Conservation (phyloP, 2,113 vertebrate genomes). For the Chaetops frenatus region DNA sequence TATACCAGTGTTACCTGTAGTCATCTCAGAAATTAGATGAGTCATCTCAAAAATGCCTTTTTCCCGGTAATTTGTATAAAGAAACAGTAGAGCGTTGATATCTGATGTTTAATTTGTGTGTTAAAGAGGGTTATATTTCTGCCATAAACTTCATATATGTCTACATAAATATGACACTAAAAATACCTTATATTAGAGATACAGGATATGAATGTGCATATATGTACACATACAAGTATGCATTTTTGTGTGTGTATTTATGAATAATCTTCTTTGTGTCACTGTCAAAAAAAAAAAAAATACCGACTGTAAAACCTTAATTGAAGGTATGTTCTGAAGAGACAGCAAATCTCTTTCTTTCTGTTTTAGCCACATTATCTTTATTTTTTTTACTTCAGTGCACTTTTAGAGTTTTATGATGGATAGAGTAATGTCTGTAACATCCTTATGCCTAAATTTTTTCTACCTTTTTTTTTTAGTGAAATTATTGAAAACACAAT, state of each 20-base stretch:
- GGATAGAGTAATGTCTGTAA: not conserved
- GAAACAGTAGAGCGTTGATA: accelerated
- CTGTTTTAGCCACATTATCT: not conserved
- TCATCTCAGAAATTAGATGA: not conserved
- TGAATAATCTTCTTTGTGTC: not conserved
- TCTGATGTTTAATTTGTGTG: not conserved
- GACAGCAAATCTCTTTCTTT: not conserved
- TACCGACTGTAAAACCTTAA: not conserved
- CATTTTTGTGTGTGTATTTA: not conserved
- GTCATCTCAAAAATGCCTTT: not conserved
- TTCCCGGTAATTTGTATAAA: not conserved
- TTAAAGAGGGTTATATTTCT: not conserved
- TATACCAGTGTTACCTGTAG: not conserved
- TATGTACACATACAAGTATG: accelerated
- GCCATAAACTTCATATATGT: not conserved
- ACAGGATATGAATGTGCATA: accelerated
- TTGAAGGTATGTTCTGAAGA: not conserved
- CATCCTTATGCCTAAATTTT: not conserved
- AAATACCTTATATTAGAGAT: not conserved
- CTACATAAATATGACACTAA: not conserved
- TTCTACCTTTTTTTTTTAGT: not conserved
- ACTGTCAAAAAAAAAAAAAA: not conserved
- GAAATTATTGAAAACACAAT: not conserved
- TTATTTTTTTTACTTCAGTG: not conserved
- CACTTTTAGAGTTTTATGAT: not conserved